These are phyloP conservation scores for Embidobia sp. DNA, from an alignment of 2,888 invertebrate species.

Conservation along the genomic window DNA sequence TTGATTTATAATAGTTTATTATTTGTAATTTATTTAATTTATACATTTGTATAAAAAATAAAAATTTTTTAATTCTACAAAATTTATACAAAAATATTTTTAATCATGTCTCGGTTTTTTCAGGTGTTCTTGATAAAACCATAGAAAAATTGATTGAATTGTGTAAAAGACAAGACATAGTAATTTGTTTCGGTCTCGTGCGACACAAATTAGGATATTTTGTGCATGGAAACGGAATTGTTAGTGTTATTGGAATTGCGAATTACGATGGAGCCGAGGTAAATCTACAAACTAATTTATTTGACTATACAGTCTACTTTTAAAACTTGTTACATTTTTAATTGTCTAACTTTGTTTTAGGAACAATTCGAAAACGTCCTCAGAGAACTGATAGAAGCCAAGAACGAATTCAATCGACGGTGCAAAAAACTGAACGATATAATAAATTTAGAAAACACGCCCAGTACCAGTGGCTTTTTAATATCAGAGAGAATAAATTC, in stretches of 20 bases:
- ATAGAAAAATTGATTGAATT: constrained; percentile 66
- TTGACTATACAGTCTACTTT: not conserved
- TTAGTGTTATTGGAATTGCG: constrained; percentile 71
- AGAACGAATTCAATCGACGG: constrained; percentile 67
- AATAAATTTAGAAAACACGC: constrained; percentile 68
- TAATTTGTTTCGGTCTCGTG: constrained; percentile 71
- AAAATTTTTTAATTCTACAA: too few relatives aligned
- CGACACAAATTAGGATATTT: constrained; percentile 74
- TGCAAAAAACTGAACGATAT: constrained; percentile 46
- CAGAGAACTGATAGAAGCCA: constrained; percentile 67
- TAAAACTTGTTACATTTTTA: too few relatives aligned
- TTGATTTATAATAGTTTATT: too few relatives aligned
- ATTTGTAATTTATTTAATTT: too few relatives aligned
- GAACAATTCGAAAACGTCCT: constrained; percentile 71
- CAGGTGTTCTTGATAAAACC: constrained; percentile 72
- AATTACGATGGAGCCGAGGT: constrained; percentile 74
- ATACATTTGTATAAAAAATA: too few relatives aligned
- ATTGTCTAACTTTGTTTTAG: constrained; percentile 61
- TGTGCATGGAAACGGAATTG: constrained; percentile 71
- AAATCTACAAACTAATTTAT: constrained; percentile 29
- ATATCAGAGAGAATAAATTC: constrained; percentile 68
- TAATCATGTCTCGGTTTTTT: constrained; percentile 16
- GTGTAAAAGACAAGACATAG: constrained; percentile 69
- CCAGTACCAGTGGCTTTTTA: constrained; percentile 24
- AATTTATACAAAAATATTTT: not conserved